Percentiles rank a stretch among this genome's conserved stretches.
phyloP scores from a whole-genome alignment of 2,113 vertebrate genomes.

The Thalassoma bifasciatum region DNA sequence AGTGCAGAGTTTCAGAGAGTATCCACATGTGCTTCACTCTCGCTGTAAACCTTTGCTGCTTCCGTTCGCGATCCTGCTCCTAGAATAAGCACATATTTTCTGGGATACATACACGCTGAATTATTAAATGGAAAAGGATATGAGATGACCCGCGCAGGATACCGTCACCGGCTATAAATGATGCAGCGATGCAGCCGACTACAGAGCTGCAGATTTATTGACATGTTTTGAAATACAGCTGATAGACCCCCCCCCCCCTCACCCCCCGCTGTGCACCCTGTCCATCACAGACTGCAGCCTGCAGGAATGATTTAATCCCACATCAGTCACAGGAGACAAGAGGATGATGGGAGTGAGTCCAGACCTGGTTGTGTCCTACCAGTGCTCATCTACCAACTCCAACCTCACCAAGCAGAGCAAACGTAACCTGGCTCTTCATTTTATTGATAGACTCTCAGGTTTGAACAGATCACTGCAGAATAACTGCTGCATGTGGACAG shows the following conservation, averaged over 20 bases:
- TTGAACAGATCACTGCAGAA: no score
- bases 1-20: no score
- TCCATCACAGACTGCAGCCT: constrained; percentile 60
- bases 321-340: constrained; percentile 61
- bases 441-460: no score
- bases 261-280: constrained; percentile 44
- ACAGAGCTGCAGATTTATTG: constrained; percentile 67
- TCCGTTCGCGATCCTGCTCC: not conserved
- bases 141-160: constrained; percentile 60
- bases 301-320: constrained; percentile 69
- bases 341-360: constrained; percentile 3
- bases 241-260: constrained; percentile 40
- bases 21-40: not conserved
- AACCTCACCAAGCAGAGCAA: no score
- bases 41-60: not conserved
- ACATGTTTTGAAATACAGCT: constrained; percentile 67
- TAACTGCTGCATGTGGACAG: no score
- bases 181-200: constrained; percentile 60
- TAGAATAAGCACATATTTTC: constrained; percentile 58
- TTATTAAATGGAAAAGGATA: constrained; percentile 73
- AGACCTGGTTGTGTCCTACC: no score
- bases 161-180: constrained; percentile 68
- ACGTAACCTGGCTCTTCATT: no score
- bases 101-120: constrained; percentile 65
- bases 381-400: no score